A percentile compares a stretch with the other conserved stretches of the same genome.
Evolutionary conservation across 2,113 vertebrate species (phyloP).

Genomic region (Gymnorhina tibicen): DNA sequence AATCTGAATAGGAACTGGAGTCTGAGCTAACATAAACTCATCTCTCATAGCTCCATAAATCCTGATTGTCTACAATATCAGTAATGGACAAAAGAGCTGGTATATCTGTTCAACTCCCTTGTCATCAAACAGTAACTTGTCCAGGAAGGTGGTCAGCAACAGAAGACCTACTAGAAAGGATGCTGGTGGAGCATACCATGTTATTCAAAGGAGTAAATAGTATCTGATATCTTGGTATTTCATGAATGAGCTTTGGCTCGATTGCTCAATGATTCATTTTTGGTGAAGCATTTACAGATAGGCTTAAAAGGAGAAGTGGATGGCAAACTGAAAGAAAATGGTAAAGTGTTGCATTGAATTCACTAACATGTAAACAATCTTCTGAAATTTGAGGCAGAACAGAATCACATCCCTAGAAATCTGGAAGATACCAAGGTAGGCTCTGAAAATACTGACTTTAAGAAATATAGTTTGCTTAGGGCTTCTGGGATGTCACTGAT

Average conservation of each 20-base stretch:
- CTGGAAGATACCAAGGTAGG: background rate
- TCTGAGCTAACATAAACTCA: background rate
- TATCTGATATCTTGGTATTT: background rate
- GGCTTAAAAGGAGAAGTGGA: background rate
- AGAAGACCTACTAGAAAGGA: background rate
- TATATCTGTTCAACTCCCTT: background rate
- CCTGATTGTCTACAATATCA: background rate
- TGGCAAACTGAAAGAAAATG: background rate
- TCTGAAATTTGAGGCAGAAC: background rate
- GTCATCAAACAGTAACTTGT: background rate
- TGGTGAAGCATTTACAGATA: background rate
- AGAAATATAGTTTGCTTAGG: background rate
- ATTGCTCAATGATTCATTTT: background rate
- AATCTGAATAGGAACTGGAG: background rate
- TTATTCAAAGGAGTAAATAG: background rate
- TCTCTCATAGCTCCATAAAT: background rate
- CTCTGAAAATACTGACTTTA: background rate
- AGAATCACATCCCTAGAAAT: background rate
- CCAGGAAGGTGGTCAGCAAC: background rate
- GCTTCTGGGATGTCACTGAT: background rate
- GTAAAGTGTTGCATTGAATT: background rate
- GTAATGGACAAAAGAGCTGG: background rate
- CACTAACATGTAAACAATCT: background rate
- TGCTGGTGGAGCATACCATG: background rate
- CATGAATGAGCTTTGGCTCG: background rate